Evolutionary conservation across 2,797 vertebrate genomes (phyloP).

Genomic region (Anableps anableps): DNA sequence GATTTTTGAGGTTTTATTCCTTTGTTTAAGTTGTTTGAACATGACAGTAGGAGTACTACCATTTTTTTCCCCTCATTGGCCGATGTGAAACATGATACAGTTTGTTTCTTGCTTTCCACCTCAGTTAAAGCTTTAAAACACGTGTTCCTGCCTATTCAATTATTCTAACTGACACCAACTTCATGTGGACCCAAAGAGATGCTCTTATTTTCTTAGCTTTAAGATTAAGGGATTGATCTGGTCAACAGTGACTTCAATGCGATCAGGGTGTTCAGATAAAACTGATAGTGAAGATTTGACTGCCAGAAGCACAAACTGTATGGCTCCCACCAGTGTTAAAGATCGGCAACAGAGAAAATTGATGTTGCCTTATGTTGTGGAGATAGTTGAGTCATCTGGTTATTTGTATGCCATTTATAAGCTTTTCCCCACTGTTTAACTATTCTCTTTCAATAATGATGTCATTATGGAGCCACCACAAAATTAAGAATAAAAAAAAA

Average conservation of each 20-base stretch:
- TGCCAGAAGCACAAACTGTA: neutral
- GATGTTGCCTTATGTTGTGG: neutral
- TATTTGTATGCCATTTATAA: neutral
- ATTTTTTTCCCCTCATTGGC: rapidly evolving
- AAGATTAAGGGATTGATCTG: neutral
- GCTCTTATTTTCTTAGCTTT: neutral
- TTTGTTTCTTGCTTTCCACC: neutral
- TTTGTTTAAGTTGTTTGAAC: neutral
- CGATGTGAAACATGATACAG: neutral
- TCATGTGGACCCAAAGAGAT: neutral
- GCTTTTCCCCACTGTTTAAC: neutral
- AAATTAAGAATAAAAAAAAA: neutral
- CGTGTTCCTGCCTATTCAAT: neutral
- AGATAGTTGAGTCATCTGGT: neutral
- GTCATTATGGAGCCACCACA: neutral
- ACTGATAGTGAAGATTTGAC: neutral
- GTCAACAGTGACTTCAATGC: neutral
- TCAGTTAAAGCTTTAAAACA: neutral
- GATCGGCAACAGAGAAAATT: neutral
- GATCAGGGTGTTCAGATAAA: neutral
- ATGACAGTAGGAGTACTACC: neutral
- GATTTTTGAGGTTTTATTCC: neutral
- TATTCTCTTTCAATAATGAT: neutral
- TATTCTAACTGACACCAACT: neutral
- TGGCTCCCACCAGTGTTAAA: neutral